Conservation (phyloP, 1,140 invertebrate genomes). For the Heliothis virescens region DNA sequence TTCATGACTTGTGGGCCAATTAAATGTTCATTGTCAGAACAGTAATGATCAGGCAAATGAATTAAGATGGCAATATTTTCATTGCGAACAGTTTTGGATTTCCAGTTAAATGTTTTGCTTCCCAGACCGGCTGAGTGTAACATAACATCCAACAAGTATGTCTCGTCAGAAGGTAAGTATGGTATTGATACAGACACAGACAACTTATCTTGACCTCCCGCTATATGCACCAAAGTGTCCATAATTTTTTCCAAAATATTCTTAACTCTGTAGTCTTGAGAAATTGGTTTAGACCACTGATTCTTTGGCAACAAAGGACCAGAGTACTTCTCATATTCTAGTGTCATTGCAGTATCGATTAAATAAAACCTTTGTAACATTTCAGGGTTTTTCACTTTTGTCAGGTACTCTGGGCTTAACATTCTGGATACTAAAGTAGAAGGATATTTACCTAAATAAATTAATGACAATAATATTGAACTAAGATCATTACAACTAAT, state of each 20-base stretch:
- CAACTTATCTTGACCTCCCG: conserved; percentile 81
- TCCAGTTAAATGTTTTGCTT: conserved; percentile 80
- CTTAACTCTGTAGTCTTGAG: conserved; percentile 86
- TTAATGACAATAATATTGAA: conserved; percentile 88
- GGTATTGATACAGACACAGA: conserved; percentile 85
- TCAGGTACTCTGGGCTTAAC: conserved; percentile 88
- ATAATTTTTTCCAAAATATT: conserved; percentile 85
- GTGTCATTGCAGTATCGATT: conserved; percentile 88
- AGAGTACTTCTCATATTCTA: conserved; percentile 88
- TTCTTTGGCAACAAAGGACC: conserved; percentile 88
- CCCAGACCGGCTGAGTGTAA: conserved; percentile 84
- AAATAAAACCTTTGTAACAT: conserved; percentile 86
- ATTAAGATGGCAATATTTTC: conserved; percentile 87
- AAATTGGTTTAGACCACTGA: conserved; percentile 80
- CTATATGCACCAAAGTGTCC: conserved; percentile 75
- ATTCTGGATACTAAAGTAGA: conserved; percentile 88
- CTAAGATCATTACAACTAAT: conserved; percentile 87
- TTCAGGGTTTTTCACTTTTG: conserved; percentile 85
- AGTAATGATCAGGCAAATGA: conserved; percentile 90
- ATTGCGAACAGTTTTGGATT: conserved; percentile 74
- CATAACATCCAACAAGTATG: conserved; percentile 89
- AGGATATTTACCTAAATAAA: conserved; percentile 89
- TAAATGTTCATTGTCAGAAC: conserved; percentile 84
- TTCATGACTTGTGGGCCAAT: conserved; percentile 89
- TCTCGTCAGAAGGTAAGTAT: conserved; percentile 86